Evolutionary conservation across 2,888 invertebrate species (phyloP).

Genomic region (Xylota segnis): DNA sequence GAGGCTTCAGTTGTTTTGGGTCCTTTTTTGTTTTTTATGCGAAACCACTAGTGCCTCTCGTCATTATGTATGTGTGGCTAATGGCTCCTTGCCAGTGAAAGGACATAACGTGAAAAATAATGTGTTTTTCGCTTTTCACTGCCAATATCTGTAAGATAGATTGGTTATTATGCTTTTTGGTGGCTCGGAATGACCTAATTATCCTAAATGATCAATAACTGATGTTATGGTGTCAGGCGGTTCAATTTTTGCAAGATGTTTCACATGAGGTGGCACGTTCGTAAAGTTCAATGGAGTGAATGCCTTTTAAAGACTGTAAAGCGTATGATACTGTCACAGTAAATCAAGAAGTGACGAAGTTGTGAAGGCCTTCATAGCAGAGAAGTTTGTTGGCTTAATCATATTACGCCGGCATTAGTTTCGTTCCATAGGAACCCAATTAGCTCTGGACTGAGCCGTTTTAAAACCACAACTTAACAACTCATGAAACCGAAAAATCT

Average conservation of each 20-base stretch:
- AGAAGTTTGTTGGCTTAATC: too few relatives aligned
- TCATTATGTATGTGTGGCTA: neutral
- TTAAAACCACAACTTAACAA: too few relatives aligned
- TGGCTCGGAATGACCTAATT: neutral
- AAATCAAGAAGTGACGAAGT: too few relatives aligned
- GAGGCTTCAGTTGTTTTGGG: neutral
- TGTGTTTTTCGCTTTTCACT: neutral
- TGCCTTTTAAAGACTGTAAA: too few relatives aligned
- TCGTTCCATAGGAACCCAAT: too few relatives aligned
- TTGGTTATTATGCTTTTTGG: conserved; percentile 1
- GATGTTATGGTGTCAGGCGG: too few relatives aligned
- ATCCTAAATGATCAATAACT: conserved; percentile 12
- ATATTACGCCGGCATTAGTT: too few relatives aligned
- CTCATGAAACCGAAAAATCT: too few relatives aligned
- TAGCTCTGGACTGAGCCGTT: too few relatives aligned
- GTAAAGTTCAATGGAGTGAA: too few relatives aligned
- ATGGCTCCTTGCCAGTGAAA: neutral
- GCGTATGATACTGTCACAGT: too few relatives aligned
- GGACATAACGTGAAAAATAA: conserved; percentile 1
- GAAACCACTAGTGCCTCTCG: neutral
- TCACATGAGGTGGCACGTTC: neutral
- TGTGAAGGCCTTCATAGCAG: too few relatives aligned
- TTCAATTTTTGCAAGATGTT: neutral
- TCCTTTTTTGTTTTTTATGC: neutral
- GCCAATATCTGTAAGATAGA: conserved; percentile 16